phyloP scores from a whole-genome alignment of 30 jellyfish, hydroid and myxozoan genomes.

The Morbakka virulenta region DNA sequence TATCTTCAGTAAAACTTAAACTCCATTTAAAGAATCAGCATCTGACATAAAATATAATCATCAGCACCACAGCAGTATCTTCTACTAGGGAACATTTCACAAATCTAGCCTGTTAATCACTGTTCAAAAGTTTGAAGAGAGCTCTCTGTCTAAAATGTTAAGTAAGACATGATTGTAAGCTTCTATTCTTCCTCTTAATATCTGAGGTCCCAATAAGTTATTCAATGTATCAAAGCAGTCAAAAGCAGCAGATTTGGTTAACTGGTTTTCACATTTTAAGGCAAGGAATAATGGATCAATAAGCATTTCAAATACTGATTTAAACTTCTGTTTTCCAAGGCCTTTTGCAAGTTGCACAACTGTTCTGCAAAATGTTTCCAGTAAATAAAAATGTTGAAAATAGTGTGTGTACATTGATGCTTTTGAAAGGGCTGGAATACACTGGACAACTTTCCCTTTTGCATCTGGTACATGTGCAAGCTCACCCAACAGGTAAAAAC shows the following conservation, averaged over 20 bases:
- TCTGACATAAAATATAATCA: too few relatives aligned
- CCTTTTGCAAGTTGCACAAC: slow-evolving; percentile 78
- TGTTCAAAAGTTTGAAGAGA: too few relatives aligned
- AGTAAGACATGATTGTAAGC: slow-evolving; percentile 59
- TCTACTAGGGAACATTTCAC: too few relatives aligned
- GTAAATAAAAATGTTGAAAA: slow-evolving; percentile 72
- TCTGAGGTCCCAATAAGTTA: slow-evolving; percentile 67
- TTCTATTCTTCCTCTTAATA: slow-evolving; percentile 87
- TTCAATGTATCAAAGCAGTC: slow-evolving; percentile 65
- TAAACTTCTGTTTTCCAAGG: slow-evolving; percentile 72
- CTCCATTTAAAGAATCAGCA: too few relatives aligned
- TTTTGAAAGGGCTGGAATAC: slow-evolving; percentile 55
- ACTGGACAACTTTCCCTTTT: slow-evolving; percentile 29
- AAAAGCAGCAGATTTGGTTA: slow-evolving; percentile 86
- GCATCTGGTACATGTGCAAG: slow-evolving; percentile 46
- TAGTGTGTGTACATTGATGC: slow-evolving; percentile 70
- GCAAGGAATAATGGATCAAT: slow-evolving; percentile 77
- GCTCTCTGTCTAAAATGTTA: slow-evolving; percentile 35
- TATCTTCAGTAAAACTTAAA: too few relatives aligned
- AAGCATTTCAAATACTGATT: slow-evolving; percentile 66
- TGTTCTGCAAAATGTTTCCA: slow-evolving; percentile 71
- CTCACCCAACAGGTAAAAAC: slow-evolving; percentile 75
- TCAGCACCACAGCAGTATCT: too few relatives aligned
- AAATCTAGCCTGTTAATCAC: too few relatives aligned
- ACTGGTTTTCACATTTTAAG: slow-evolving; percentile 72